A percentile compares a stretch with the other conserved stretches of the same genome.
Conservation (phyloP, 92 coral and sea anemone genomes). For the Zoanthus sansibaricus region DNA sequence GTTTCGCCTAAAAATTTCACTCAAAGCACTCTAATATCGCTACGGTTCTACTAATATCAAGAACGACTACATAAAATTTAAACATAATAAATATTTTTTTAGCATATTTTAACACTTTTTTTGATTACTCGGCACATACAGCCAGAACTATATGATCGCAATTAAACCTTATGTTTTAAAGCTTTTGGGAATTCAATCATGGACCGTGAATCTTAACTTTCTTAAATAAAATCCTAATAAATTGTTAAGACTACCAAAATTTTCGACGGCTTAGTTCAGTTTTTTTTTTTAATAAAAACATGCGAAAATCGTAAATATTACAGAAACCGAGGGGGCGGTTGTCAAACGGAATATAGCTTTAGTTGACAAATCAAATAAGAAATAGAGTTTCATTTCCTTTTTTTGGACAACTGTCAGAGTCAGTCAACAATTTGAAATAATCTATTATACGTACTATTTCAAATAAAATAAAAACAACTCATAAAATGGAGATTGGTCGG, state of each 20-base stretch:
- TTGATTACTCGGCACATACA: neutral
- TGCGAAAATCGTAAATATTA: neutral
- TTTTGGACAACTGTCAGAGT: neutral
- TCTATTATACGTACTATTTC: neutral
- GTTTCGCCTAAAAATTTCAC: neutral
- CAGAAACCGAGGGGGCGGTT: neutral
- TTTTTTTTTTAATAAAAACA: neutral
- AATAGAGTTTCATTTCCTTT: neutral
- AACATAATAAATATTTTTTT: neutral
- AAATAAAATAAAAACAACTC: neutral
- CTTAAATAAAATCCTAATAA: neutral
- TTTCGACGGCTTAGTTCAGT: neutral
- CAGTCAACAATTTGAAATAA: neutral
- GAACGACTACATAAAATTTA: neutral
- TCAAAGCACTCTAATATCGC: neutral
- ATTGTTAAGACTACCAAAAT: too few species aligned
- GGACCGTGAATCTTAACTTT: neutral
- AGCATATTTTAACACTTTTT: neutral
- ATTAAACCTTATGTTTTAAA: constrained; percentile 9
- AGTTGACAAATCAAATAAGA: neutral
- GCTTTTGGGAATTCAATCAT: neutral
- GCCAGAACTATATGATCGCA: neutral
- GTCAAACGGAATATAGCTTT: neutral
- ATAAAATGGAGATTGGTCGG: too few species aligned
- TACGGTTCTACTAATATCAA: neutral